Percentiles rank a stretch among this genome's conserved stretches.
phyloP scores from a whole-genome alignment of 2,888 invertebrate species.

The Leistus spinibarbis region DNA sequence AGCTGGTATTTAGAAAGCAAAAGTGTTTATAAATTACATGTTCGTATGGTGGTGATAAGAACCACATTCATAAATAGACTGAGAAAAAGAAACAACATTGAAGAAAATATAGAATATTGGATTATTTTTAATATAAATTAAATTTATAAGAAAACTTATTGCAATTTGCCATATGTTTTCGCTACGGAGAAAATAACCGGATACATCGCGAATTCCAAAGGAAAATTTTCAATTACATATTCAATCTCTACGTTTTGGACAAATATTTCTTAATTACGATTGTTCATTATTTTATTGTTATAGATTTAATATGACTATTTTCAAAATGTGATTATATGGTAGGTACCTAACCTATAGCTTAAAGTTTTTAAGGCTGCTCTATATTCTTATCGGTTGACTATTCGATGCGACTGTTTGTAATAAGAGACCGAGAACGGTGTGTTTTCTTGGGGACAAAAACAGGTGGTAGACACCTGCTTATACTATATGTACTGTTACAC shows the following conservation, averaged over 20 bases:
- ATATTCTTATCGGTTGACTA: not conserved
- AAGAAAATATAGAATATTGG: not conserved
- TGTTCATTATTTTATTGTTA: too few species aligned
- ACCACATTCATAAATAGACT: not conserved
- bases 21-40: not conserved
- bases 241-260: too few species aligned
- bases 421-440: not conserved
- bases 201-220: too few species aligned
- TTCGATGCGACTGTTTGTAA: conserved; percentile 10
- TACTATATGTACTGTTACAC: not conserved
- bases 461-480: conserved; percentile 5
- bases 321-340: too few species aligned
- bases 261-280: too few species aligned
- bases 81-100: not conserved
- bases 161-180: too few species aligned
- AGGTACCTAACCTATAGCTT: too few species aligned
- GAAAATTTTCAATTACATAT: too few species aligned
- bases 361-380: not conserved
- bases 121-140: too few species aligned
- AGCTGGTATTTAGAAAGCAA: not conserved
- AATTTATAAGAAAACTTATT: too few species aligned
- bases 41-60: not conserved
- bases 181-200: too few species aligned
- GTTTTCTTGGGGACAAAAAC: not conserved
- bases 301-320: too few species aligned